These are phyloP conservation scores for Dasyurus viverrinus DNA, from an alignment of 2,113 vertebrate genomes.

Conservation along the genomic window DNA sequence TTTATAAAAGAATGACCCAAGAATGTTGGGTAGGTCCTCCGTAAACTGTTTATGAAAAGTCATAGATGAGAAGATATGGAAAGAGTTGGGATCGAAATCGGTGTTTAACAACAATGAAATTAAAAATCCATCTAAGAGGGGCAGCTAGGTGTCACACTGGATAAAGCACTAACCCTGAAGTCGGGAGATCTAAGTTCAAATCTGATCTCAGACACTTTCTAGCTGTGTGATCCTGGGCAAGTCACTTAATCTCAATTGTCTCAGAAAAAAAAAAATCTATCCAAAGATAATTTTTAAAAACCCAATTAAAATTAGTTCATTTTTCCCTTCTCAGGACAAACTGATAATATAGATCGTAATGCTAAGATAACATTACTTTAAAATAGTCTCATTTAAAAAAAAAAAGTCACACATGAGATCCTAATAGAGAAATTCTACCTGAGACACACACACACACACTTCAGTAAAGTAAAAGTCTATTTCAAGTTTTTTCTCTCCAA, in stretches of 20 bases:
- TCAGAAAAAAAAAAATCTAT: not conserved
- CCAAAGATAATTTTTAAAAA: not conserved
- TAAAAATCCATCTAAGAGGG: not conserved
- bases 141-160: too few relatives aligned
- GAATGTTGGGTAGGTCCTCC: not conserved
- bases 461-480: conserved; percentile 20
- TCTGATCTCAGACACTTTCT: too few relatives aligned
- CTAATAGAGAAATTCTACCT: not conserved
- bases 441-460: not conserved
- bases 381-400: conserved; percentile 48
- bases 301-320: not conserved
- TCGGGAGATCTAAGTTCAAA: too few relatives aligned
- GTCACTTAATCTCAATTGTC: too few relatives aligned
- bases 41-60: not conserved
- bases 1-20: not conserved
- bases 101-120: not conserved
- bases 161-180: too few relatives aligned
- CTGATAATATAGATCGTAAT: conserved; percentile 6
- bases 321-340: not conserved
- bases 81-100: not conserved
- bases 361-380: conserved; percentile 2
- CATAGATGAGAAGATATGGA: not conserved
- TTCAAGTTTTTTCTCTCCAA: conserved; percentile 31
- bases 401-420: not conserved
- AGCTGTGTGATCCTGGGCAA: too few relatives aligned